Conservation (phyloP, 2,888 invertebrate genomes). For the Leptinotarsa haldemani region DNA sequence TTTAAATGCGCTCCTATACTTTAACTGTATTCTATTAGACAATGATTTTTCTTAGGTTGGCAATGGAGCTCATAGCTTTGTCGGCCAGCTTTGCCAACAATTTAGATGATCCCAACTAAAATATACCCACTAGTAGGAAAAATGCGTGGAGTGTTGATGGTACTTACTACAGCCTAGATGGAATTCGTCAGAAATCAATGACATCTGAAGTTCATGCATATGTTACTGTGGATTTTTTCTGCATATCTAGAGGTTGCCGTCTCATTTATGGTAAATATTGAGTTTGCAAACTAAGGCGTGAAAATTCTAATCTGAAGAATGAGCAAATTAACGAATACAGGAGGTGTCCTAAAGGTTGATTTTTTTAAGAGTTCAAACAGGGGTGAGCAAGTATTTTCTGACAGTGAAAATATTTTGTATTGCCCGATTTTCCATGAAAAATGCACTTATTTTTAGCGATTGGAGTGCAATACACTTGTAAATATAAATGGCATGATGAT, state of each 20-base stretch:
- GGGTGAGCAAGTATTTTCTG: not conserved
- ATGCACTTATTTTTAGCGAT: conserved; percentile 37
- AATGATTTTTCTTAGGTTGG: conserved; percentile 50
- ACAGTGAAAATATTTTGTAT: conserved; percentile 1
- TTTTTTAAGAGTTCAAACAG: not conserved
- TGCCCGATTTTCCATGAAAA: conserved; percentile 25
- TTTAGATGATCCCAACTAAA: not conserved
- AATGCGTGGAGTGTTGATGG: not conserved
- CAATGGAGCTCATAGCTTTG: conserved; percentile 44
- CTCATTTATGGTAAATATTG: not conserved
- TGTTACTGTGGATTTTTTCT: not conserved
- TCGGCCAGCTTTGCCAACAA: conserved; percentile 43
- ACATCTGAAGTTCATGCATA: not conserved
- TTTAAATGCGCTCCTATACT: conserved; percentile 27
- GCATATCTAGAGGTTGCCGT: not conserved
- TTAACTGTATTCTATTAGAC: conserved; percentile 40
- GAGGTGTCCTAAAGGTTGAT: not conserved
- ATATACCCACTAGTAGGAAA: not conserved
- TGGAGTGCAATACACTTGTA: conserved; percentile 25
- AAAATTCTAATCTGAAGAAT: not conserved
- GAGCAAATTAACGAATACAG: not conserved
- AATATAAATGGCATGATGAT: not conserved
- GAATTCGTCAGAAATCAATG: not conserved
- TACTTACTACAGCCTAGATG: too few relatives aligned
- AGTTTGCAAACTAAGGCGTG: not conserved